These are phyloP conservation scores for Limenitis camilla DNA, from an alignment of 2,888 invertebrate genomes.

Conservation along the genomic window DNA sequence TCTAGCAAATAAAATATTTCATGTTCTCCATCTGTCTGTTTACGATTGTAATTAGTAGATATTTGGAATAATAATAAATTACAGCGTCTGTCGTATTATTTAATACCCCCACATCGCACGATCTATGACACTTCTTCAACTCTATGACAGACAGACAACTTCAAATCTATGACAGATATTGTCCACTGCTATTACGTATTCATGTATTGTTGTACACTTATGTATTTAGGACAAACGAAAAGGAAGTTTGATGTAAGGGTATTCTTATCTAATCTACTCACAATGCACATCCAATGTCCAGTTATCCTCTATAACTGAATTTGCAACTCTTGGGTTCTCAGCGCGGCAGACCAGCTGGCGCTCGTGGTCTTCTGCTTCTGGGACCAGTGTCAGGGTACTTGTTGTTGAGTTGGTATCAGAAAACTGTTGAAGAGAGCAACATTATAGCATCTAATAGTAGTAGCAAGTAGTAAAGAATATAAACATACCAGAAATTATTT, in stretches of 20 bases:
- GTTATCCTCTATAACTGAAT: constrained; percentile 84
- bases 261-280: constrained; percentile 69
- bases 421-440: constrained; percentile 51
- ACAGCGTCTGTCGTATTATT: no score
- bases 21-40: no score
- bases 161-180: no score
- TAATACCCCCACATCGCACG: no score
- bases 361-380: constrained; percentile 87
- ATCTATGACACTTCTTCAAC: no score
- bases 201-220: no score
- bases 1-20: no score
- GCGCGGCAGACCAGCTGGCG: constrained; percentile 85
- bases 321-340: constrained; percentile 82
- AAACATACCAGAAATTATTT: not conserved
- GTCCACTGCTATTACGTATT: no score
- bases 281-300: constrained; percentile 88
- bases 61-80: no score
- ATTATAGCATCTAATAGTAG: not conserved
- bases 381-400: constrained; percentile 84
- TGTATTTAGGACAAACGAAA: no score
- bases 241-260: not conserved
- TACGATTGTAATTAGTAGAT: no score
- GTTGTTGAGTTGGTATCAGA: constrained; percentile 84
- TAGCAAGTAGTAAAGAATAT: not conserved
- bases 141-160: no score